phyloP scores from a whole-genome alignment of 2,113 vertebrate genomes.

The Platysteira castanea region DNA sequence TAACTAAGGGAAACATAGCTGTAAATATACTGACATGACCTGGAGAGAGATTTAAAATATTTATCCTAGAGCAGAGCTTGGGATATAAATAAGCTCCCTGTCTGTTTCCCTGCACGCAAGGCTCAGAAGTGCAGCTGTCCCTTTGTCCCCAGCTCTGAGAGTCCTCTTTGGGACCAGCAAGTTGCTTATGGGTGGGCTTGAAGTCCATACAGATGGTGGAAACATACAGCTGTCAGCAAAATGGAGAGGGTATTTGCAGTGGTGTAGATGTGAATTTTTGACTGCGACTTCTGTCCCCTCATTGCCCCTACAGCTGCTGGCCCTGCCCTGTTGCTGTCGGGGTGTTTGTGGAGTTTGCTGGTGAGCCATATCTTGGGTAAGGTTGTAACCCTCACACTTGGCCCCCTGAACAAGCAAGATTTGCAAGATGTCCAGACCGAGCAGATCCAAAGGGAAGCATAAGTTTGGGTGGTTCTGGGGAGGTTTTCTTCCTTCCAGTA shows the following conservation, averaged over 20 bases:
- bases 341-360: neutral
- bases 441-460: accelerated
- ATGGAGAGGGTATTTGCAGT: neutral
- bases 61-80: slow-evolving; percentile 13
- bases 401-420: neutral
- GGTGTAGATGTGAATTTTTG: neutral
- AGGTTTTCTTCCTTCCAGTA: neutral
- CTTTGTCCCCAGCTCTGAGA: neutral
- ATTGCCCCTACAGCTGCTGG: neutral
- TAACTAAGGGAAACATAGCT: neutral
- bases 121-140: slow-evolving; percentile 24
- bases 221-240: neutral
- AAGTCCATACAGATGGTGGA: neutral
- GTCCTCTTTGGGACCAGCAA: neutral
- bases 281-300: accelerated
- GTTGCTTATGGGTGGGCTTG: neutral
- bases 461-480: neutral
- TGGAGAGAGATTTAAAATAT: slow-evolving; percentile 42
- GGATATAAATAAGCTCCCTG: slow-evolving; percentile 45
- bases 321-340: neutral
- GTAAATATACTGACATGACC: neutral
- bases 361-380: neutral
- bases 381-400: neutral
- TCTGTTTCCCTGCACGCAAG: neutral
- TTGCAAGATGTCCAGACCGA: neutral